Evolutionary conservation across 2,888 invertebrate species (phyloP).

Genomic region (Drosophila lutescens): DNA sequence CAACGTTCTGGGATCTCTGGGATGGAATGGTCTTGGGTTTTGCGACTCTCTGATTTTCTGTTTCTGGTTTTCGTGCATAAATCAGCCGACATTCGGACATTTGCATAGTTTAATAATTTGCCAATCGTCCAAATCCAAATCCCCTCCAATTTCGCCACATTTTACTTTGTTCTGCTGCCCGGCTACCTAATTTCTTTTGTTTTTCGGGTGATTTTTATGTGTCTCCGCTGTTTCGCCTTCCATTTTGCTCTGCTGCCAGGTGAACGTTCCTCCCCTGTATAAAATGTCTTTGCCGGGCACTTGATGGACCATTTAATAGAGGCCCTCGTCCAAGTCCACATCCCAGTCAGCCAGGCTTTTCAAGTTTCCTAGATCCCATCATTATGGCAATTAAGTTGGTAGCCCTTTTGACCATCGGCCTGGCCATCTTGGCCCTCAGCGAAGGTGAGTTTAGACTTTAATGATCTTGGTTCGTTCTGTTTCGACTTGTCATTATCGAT

Average conservation of each 20-base stretch:
- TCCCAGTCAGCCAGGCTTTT: not conserved
- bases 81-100: conserved; percentile 55
- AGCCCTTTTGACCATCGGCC: conserved; percentile 57
- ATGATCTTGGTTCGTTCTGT: not conserved
- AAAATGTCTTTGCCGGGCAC: conserved; percentile 71
- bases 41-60: not conserved
- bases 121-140: conserved; percentile 36
- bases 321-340: conserved; percentile 53
- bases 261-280: conserved; percentile 53
- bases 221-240: conserved; percentile 16
- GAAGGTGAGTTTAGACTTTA: conserved; percentile 61
- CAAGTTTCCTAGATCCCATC: not conserved
- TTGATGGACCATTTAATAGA: conserved; percentile 67
- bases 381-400: conserved; percentile 65
- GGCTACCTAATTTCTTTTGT: conserved; percentile 53
- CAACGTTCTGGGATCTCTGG: conserved; percentile 26
- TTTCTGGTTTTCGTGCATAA: conserved; percentile 49
- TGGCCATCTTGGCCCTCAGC: conserved; percentile 55
- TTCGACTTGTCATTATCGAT: not conserved
- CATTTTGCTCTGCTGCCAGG: conserved; percentile 12
- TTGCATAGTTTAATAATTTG: conserved; percentile 76
- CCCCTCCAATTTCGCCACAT: conserved; percentile 36
- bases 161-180: conserved; percentile 36
- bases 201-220: conserved; percentile 44
- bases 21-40: not conserved